phyloP scores from a whole-genome alignment of 2,888 invertebrate genomes.

The Beris chalybata region DNA sequence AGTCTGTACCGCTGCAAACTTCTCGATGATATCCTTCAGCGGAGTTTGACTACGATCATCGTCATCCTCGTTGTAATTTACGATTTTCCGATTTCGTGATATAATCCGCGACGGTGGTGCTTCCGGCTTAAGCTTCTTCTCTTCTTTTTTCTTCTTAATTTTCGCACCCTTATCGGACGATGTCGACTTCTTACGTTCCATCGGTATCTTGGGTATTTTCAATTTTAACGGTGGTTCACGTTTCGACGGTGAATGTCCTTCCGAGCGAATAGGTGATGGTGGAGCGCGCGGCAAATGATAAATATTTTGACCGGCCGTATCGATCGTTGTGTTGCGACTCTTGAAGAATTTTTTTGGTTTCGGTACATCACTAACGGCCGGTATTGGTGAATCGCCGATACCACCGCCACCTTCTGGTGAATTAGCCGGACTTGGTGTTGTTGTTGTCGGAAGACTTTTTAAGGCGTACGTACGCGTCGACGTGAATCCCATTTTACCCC shows the following conservation, averaged over 20 bases:
- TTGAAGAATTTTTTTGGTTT: constrained; percentile 91
- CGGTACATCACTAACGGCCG: constrained; percentile 55
- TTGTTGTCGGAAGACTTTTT: constrained; percentile 47
- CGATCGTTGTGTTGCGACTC: constrained; percentile 67
- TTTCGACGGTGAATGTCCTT: constrained; percentile 31
- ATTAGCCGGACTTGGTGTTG: constrained; percentile 43
- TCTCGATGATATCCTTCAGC: constrained; percentile 47
- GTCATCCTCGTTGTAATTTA: constrained; percentile 66
- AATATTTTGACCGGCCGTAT: constrained; percentile 52
- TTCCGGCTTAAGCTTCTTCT: constrained; percentile 52
- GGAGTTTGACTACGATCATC: constrained; percentile 53
- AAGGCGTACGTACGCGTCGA: constrained; percentile 70
- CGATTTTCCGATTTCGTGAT: constrained; percentile 62
- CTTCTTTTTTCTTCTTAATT: constrained; percentile 49
- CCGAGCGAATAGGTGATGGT: constrained; percentile 51
- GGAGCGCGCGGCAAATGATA: constrained; percentile 50
- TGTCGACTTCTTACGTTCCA: constrained; percentile 50
- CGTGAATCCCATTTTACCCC: constrained; percentile 93
- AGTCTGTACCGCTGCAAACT: constrained; percentile 25
- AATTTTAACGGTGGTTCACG: constrained; percentile 47
- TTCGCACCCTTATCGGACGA: constrained; percentile 29
- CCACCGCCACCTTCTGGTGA: constrained; percentile 44
- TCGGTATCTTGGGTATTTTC: constrained; percentile 51
- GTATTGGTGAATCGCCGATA: constrained; percentile 46
- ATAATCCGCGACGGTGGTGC: constrained; percentile 52